These are phyloP conservation scores for Archips crataeganus DNA, from an alignment of 2,888 invertebrate genomes.

Conservation along the genomic window DNA sequence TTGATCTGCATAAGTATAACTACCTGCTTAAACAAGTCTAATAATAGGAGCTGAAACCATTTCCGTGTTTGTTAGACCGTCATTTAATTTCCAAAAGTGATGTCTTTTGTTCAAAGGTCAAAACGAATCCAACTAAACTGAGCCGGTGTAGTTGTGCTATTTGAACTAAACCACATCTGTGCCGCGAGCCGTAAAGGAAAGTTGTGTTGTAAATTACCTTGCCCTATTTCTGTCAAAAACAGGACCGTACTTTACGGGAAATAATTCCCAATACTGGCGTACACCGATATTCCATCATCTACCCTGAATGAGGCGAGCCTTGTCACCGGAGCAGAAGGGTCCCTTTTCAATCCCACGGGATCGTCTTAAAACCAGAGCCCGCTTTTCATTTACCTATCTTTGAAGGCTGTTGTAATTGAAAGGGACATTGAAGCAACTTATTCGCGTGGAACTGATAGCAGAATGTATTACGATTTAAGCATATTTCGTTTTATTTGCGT, in stretches of 20 bases:
- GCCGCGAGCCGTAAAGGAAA: slow-evolving; percentile 40
- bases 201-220: slow-evolving; percentile 56
- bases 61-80: slow-evolving; percentile 23
- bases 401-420: slow-evolving; percentile 73
- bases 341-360: slow-evolving; percentile 67
- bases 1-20: not conserved
- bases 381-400: slow-evolving; percentile 78
- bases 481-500: slow-evolving; percentile 48
- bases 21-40: not conserved
- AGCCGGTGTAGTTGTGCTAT: slow-evolving; percentile 52
- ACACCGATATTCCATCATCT: slow-evolving; percentile 78
- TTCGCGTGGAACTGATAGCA: slow-evolving; percentile 74
- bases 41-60: not conserved
- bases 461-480: slow-evolving; percentile 61
- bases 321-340: slow-evolving; percentile 68
- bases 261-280: slow-evolving; percentile 69
- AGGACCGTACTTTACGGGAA: slow-evolving; percentile 53
- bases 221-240: slow-evolving; percentile 68
- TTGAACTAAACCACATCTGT: slow-evolving; percentile 50
- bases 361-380: slow-evolving; percentile 71
- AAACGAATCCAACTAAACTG: slow-evolving; percentile 52
- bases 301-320: slow-evolving; percentile 65
- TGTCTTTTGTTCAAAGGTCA: slow-evolving; percentile 53
- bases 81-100: slow-evolving; percentile 51
- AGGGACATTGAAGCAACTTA: slow-evolving; percentile 73